Evolutionary conservation across 2,888 invertebrate genomes (phyloP), one percentile per base, ranked within the genome.

Genomic region (Tetragnatha montana): DNA sequence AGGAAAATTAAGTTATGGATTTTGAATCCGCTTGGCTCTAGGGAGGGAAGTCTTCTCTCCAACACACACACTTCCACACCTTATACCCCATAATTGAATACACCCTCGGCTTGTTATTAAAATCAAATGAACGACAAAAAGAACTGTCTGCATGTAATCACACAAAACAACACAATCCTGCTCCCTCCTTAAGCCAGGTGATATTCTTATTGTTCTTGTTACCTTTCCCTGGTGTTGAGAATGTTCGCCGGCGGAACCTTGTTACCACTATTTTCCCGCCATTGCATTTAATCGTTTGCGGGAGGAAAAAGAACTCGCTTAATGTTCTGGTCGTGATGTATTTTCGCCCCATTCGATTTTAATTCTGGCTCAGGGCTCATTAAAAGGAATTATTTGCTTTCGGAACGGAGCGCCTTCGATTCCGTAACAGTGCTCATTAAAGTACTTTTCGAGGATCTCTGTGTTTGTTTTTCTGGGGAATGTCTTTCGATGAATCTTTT

Each of bases 241-340:
- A 60, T 60, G 60, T 60, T 60, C 60, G 7, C 60, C 60, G 2
- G 60, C 17, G 60, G 60, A 60, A 60, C 60, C 35, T 60, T 60
- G 60, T 60, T 60, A 60, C 12, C 17, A 60, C 60, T 60, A 60
- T 60, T 60, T 60, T 60, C 60, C 60, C 60, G 60, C 60, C 60
- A 60, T 60, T 60, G 60, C 60, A 8, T 60, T 60, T 60, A 60
- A 60, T 60, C 60, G 60, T 60, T 17, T 8, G 60, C 12, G 60
- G 60, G 10, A 10, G 10, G 60, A 22, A 14, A 73, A 21, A 35
- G 73, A 22, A 22, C 22, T 73, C 73, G 22, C 22, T 73, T 22
- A 73, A 73, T 73, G 73, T 73, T 73, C 73, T 73, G 73, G 73
- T 73, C 12, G 73, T 22, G 22, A 73, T 73, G 22, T 22, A 73